These are phyloP conservation scores for Clarias macrocephalus DNA, from an alignment of 2,113 vertebrate species.

Conservation along the genomic window DNA sequence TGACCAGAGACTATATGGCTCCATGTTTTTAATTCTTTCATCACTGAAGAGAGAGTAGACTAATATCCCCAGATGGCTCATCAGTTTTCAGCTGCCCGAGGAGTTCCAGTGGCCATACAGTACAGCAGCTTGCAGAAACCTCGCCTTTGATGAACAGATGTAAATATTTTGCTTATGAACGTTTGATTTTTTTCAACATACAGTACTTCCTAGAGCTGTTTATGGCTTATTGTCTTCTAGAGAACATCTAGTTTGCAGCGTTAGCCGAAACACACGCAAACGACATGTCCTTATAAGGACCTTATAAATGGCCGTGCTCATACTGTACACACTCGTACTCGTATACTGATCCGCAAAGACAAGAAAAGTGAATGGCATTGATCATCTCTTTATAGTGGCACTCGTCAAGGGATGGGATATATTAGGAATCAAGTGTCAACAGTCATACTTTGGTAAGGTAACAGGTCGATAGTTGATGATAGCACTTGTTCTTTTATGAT, in stretches of 20 bases:
- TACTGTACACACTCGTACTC: too few relatives aligned
- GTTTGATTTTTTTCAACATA: not conserved
- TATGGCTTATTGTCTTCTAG: not conserved
- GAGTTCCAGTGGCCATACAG: conserved; percentile 12
- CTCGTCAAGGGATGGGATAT: too few relatives aligned
- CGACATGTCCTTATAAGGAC: too few relatives aligned
- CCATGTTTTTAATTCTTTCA: not conserved
- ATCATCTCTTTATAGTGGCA: too few relatives aligned
- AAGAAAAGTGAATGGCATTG: too few relatives aligned
- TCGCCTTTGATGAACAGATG: conserved; percentile 16
- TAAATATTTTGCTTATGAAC: conserved; percentile 30
- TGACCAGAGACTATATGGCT: not conserved
- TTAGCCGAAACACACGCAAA: not conserved
- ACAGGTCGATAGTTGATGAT: not conserved
- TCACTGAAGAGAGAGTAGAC: not conserved
- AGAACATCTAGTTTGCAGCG: not conserved
- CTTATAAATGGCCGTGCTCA: too few relatives aligned
- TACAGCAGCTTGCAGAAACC: not conserved
- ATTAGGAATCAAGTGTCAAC: not conserved
- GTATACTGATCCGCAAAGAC: too few relatives aligned
- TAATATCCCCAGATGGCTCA: conserved; percentile 28
- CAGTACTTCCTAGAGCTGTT: not conserved
- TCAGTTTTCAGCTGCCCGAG: conserved; percentile 1
- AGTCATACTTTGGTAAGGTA: not conserved
- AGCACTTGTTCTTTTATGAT: too few relatives aligned